Evolutionary conservation across 2,113 vertebrate species (phyloP).

Genomic region (Atlantisia rogersi): DNA sequence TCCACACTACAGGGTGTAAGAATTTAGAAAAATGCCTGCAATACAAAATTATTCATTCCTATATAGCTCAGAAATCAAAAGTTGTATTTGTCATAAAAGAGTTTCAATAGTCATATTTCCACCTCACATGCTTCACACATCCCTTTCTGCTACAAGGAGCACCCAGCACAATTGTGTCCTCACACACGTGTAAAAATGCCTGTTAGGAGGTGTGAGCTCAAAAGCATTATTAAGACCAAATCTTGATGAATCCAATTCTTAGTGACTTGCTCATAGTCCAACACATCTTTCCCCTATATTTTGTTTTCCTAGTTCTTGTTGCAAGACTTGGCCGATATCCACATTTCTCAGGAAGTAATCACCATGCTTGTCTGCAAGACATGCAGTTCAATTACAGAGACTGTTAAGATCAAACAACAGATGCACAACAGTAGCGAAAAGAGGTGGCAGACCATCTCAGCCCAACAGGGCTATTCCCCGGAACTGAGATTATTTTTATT

Average conservation of each 20-base stretch:
- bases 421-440: background rate
- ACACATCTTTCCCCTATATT: background rate
- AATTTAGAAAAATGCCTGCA: background rate
- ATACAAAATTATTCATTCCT: background rate
- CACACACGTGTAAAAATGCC: background rate
- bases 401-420: background rate
- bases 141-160: background rate
- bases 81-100: background rate
- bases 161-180: background rate
- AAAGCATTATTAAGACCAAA: background rate
- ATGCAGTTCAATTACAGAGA: background rate
- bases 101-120: background rate
- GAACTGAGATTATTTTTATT: background rate
- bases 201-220: background rate
- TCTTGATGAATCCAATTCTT: background rate
- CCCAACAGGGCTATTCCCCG: background rate
- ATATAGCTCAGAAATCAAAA: background rate
- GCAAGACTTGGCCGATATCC: background rate
- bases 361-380: fast-evolving
- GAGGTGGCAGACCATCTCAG: background rate
- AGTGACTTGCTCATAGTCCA: background rate
- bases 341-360: background rate
- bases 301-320: background rate
- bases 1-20: background rate
- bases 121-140: background rate